phyloP scores from a whole-genome alignment of 2,113 vertebrate species.

The Trichomycterus rosablanca region DNA sequence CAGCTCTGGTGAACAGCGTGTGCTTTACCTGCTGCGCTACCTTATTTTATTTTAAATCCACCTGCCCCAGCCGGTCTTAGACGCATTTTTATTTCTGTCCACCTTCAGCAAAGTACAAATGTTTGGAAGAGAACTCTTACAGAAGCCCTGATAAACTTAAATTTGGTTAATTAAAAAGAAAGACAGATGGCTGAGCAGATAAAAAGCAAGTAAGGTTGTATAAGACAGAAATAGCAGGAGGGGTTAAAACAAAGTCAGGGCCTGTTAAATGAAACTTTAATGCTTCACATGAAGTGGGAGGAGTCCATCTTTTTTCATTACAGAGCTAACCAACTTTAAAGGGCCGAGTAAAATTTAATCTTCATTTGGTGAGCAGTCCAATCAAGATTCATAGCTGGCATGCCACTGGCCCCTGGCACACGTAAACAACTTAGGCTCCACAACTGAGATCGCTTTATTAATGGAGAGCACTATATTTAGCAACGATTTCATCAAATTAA shows the following conservation, averaged over 20 bases:
- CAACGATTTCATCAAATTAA: conserved; percentile 48
- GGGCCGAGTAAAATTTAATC: conserved; percentile 45
- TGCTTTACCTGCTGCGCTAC: no score
- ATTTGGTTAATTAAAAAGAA: neutral
- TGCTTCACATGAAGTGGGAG: neutral
- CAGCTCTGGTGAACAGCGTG: no score
- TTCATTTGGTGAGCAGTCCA: conserved; percentile 53
- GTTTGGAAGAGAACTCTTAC: no score
- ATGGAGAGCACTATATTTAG: conserved; percentile 60
- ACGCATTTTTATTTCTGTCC: no score
- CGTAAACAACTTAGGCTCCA: conserved; percentile 54
- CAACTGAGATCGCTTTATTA: conserved; percentile 59
- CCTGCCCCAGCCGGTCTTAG: no score
- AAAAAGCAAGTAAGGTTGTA: neutral
- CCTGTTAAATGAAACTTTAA: neutral
- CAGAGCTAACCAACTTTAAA: conserved; percentile 49
- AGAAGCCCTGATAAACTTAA: no score
- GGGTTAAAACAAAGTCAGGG: conserved; percentile 8
- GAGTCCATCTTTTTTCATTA: conserved; percentile 41
- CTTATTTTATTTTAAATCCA: no score
- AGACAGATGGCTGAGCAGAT: neutral
- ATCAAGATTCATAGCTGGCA: conserved; percentile 59
- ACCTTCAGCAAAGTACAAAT: no score
- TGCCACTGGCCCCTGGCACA: conserved; percentile 52
- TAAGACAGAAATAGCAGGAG: conserved; percentile 1